Base-by-base conservation (phyloP, 2,888 invertebrate species). In the Hirtodrosophila alboralis region DNA sequence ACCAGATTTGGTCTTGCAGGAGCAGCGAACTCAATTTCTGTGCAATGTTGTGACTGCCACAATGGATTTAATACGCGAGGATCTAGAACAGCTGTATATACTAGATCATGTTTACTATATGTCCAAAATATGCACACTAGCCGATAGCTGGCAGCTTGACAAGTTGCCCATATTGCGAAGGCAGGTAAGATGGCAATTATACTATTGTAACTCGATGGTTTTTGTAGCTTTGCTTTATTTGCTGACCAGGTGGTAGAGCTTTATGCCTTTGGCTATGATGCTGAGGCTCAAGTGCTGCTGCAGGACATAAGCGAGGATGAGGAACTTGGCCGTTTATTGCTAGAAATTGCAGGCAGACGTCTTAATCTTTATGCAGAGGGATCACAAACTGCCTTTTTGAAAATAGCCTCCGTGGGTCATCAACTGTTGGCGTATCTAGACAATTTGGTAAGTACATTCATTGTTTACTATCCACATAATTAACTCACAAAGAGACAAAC, bases 331-430 rank as follows among this genome's bases (percentile, higher is more conserved):
- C 91, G 93, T 1, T 93, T 95, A 66, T 91, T 98, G 57, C 90
- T 97, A 18, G 93, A 94, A 18, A 93, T 98, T 49, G 95, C 95
- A n/a, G 96, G 95, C 4, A 94, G 95, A 87, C 92, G 98, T 68
- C 90, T 98, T 60, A 93, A 94, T 88, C 92, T 94, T 37, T 93
- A 92, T 71, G 92, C 94, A 75, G 93, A 91, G 75, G 93, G 91
- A 76, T 92, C 93, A 59, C 93, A 90, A 65, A 91, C 91, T 87
- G 92, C 93, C 76, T 93, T 92, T 72, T 93, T 91, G 88, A 94
- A 93, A 91, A 93, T 97, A 36, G 94, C 96, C 1, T 93, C 95
- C 4, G 93, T 97, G 66, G 95, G 95, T 57, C 95, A 97, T 3
- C 92, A 94, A 18, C 91, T 97, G 1, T 93, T 95, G 36, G 93